Conservation (phyloP, 2,797 vertebrate genomes). For the Bradypodion pumilum region DNA sequence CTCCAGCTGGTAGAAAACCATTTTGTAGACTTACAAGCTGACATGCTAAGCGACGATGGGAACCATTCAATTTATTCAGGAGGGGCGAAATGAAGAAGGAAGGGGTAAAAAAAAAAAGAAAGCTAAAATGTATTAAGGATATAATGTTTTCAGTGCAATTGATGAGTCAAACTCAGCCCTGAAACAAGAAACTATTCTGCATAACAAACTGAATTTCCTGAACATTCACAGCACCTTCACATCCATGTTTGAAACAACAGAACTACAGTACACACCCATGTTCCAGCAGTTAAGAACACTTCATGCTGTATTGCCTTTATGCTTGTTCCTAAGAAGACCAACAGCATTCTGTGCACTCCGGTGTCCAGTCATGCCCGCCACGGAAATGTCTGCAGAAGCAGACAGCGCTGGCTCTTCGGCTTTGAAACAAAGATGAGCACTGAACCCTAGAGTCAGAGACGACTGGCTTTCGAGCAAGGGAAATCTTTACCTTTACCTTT, state of each 20-base stretch:
- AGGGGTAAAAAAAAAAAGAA: constrained; percentile 50
- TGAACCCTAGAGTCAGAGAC: no score
- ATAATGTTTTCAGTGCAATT: constrained; percentile 54
- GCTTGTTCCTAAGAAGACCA: not conserved
- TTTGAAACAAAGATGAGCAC: no score
- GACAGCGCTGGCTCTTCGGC: no score
- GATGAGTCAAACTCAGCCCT: constrained; percentile 56
- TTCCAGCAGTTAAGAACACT: not conserved
- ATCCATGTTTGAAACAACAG: not conserved
- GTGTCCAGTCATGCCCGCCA: no score
- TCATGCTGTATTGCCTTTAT: not conserved
- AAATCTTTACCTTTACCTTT: no score
- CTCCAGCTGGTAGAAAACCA: constrained; percentile 86
- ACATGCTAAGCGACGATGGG: constrained; percentile 75
- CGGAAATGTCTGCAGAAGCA: no score
- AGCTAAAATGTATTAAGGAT: constrained; percentile 33
- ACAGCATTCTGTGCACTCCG: no score
- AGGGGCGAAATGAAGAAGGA: constrained; percentile 55
- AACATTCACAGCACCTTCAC: not conserved
- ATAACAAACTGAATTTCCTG: not conserved
- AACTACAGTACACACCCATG: not conserved
- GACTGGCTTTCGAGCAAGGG: no score
- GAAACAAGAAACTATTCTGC: constrained; percentile 54
- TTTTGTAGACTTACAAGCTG: constrained; percentile 83
- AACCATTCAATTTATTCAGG: constrained; percentile 72